Evolutionary conservation across 1,140 invertebrate genomes (phyloP), one percentile per base, ranked within the genome.

Genomic region (Cepaea nemoralis): DNA sequence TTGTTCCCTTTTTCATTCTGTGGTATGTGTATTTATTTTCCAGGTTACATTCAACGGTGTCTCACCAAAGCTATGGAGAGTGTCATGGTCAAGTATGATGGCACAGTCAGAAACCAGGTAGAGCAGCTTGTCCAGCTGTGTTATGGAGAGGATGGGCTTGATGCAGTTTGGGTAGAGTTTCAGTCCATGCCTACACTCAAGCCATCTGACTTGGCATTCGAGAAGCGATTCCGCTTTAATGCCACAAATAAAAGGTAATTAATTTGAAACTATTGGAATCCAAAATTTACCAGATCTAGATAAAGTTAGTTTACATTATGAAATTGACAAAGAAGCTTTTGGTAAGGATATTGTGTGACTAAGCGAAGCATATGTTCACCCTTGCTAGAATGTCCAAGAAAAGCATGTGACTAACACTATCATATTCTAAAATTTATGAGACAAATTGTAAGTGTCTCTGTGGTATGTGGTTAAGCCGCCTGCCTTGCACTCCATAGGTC

Each of bases 21-120:
- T 71, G 24, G 14, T 55, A 3, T 50, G 42, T 75, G 31, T 50
- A 10, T 70, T 1, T 10, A 5, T 27, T 27, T 63, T 31, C 48
- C 71, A 93, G 93, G 95, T 88, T 99, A 99, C 90, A 99, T 99
- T 90, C 99, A 99, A 91, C 95, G 99, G 92, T 96, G 99, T 94
- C 92, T 99, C 42, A 99, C 99, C 91, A 99, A 99, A 93, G 99
- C 99, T 95, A 99, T 99, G 99, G 99, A 99, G 93, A 98, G 96
- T 89, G 98, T 99, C 45, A 99, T 99, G 98, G 97, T 99, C 8
- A 96, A 91, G 83, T 92, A 92, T 83, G 92, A 92, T 81, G 90
- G 90, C 16, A 92, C 92, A 39, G 86, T 92, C 0, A 81, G 91
- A 69, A 92, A 92, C 75, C 91, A 92, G 83, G 89, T 92, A 6